Evolutionary conservation across 2,113 vertebrate genomes (phyloP).

Genomic region (Haplochromis vanheusdeni): DNA sequence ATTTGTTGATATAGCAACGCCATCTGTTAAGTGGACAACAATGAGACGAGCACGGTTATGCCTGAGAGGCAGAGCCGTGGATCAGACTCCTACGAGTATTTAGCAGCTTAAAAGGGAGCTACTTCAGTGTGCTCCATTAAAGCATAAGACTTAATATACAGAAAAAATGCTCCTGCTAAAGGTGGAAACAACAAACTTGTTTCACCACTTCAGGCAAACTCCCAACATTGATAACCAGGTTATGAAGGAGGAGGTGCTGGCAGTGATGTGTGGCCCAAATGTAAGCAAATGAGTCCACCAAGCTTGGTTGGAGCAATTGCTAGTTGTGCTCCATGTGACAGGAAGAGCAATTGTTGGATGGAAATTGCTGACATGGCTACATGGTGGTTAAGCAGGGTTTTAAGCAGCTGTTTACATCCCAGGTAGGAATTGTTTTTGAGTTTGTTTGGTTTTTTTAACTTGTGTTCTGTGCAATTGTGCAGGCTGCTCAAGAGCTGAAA

Average conservation of each 20-base stretch:
- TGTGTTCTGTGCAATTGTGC: neutral
- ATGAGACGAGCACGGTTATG: neutral
- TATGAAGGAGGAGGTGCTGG: neutral
- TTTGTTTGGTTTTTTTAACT: neutral
- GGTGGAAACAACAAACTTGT: neutral
- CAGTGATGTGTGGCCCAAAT: neutral
- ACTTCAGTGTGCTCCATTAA: neutral
- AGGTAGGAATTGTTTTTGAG: neutral
- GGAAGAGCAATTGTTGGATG: neutral
- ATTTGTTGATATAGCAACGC: neutral
- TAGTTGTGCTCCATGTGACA: neutral
- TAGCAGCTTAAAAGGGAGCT: neutral
- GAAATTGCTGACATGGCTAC: rapidly evolving
- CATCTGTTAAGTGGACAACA: neutral
- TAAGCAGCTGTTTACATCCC: neutral
- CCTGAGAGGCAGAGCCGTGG: neutral
- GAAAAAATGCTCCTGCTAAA: neutral
- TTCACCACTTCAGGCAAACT: neutral
- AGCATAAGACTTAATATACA: neutral
- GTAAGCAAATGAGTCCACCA: neutral
- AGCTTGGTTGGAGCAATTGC: neutral
- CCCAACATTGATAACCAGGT: neutral
- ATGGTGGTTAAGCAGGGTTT: neutral
- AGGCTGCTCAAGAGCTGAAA: neutral
- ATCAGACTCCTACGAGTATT: rapidly evolving